Conservation (phyloP, 2,888 invertebrate genomes). For the Caenorhabditis parvicauda region DNA sequence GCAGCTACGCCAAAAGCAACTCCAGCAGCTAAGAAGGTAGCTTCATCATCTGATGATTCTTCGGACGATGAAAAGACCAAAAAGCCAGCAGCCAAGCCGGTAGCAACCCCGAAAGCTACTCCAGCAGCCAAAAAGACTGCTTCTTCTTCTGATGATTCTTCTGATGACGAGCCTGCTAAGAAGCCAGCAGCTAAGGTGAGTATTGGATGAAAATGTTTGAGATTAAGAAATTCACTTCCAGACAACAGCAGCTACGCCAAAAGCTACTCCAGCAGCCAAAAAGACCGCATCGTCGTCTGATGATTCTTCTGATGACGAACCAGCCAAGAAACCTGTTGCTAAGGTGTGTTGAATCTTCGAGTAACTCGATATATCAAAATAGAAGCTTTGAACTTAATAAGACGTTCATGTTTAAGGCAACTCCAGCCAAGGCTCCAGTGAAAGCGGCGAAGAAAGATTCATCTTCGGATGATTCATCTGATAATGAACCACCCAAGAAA, state of each 20-base stretch:
- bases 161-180: not conserved
- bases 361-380: too few relatives aligned
- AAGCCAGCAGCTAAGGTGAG: not conserved
- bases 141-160: not conserved
- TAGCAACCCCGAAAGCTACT: not conserved
- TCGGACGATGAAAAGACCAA: constrained; percentile 19
- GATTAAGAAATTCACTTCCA: too few relatives aligned
- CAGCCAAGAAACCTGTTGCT: constrained; percentile 8
- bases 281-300: not conserved
- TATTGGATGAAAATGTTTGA: too few relatives aligned
- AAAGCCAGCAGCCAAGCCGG: constrained; percentile 4
- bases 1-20: constrained; percentile 12
- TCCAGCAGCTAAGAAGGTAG: constrained; percentile 15
- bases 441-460: constrained; percentile 6
- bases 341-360: too few relatives aligned
- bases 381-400: too few relatives aligned
- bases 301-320: constrained; percentile 3
- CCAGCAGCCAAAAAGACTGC: not conserved
- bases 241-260: too few relatives aligned
- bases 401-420: too few relatives aligned
- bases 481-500: constrained; percentile 17
- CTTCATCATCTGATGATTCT: constrained; percentile 16
- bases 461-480: constrained; percentile 1
- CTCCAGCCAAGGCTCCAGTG: not conserved
- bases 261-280: constrained; percentile 5